phyloP scores from a whole-genome alignment of 2,888 invertebrate species.

The Mactromeris polynyma region DNA sequence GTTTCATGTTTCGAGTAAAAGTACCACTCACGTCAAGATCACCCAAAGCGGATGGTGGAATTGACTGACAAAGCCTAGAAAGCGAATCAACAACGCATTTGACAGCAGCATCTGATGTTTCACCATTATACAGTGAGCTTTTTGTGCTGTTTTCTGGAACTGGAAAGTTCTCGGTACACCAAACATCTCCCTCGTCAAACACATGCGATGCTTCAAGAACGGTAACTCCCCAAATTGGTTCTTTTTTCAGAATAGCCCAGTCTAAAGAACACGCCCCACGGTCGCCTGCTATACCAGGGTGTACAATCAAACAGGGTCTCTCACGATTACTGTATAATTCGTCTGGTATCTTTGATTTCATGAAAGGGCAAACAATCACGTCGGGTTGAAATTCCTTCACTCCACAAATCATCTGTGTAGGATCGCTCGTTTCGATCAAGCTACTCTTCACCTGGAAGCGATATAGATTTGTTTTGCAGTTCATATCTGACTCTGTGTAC shows the following conservation, averaged over 20 bases:
- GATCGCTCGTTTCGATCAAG: background rate
- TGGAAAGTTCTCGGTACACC: constrained; percentile 48
- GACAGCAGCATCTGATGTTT: constrained; percentile 45
- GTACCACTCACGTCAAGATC: constrained; percentile 22
- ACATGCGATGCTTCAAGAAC: constrained; percentile 26
- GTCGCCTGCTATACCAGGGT: constrained; percentile 62
- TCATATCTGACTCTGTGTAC: no score
- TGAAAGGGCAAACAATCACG: constrained; percentile 56
- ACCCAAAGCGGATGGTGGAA: constrained; percentile 13
- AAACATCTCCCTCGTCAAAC: constrained; percentile 50
- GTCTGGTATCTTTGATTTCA: constrained; percentile 52
- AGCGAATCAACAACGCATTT: constrained; percentile 48
- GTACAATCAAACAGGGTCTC: constrained; percentile 57
- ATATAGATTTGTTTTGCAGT: no score
- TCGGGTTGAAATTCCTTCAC: constrained; percentile 43
- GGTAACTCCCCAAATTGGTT: constrained; percentile 26
- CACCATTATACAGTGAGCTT: constrained; percentile 53
- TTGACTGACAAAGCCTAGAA: constrained; percentile 46
- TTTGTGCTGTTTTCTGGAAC: constrained; percentile 46
- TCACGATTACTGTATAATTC: constrained; percentile 18
- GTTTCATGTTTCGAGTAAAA: constrained; percentile 47
- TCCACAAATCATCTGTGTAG: constrained; percentile 11
- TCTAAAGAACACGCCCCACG: constrained; percentile 57
- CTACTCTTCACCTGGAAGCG: constrained; percentile 19
- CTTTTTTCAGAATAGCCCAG: constrained; percentile 30